Evolutionary conservation across 2,797 vertebrate species (phyloP), one percentile per base, ranked within the genome.

Genomic region (Xenentodon cancila): DNA sequence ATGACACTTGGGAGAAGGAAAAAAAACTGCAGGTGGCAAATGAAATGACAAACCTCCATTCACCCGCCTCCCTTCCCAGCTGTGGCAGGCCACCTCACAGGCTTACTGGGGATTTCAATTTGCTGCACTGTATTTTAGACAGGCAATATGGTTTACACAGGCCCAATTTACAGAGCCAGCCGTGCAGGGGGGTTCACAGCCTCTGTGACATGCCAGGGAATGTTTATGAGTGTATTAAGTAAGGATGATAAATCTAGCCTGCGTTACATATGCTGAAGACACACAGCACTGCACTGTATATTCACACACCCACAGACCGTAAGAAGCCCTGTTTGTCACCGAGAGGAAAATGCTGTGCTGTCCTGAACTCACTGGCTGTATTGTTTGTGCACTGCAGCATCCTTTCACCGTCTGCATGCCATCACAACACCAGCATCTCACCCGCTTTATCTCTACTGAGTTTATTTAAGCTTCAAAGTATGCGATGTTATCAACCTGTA

Each of bases 151-250:
- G 88, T 91, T 88, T 90, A 89, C 84, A 89, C 84, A 78, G 79
- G 71, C 79, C 81, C 89, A 89, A 89, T 90, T 90, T 90, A 86
- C 75, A 17, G 55, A 84, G 75, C 68, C 78, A 73, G 72, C 68
- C 77, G 54, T 59, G 80, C 68, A 52, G 55, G 68, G 53, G 80
- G 73, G 74, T 70, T 79, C 75, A 66, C 79, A 84, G 84, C 82
- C 79, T 83, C 68, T 17, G 63, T 84, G 85, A 83, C 77, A 75
- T 68, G 74, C 73, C 74, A 77, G 59, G 20, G 53, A 80, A 87
- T 89, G 89, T 91, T 92, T 91, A 91, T 81, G 88, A 84, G 83
- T 82, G 75, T 80, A 91, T 91, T 92, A 89, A 87, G 84, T 84
- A 75, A 84, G 79, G 82, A 85, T 82, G 86, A 90, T 90, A 88